A percentile compares a stretch with the other conserved stretches of the same genome.
phyloP scores from a whole-genome alignment of 2,797 vertebrate species.

The Aplochiton taeniatus region DNA sequence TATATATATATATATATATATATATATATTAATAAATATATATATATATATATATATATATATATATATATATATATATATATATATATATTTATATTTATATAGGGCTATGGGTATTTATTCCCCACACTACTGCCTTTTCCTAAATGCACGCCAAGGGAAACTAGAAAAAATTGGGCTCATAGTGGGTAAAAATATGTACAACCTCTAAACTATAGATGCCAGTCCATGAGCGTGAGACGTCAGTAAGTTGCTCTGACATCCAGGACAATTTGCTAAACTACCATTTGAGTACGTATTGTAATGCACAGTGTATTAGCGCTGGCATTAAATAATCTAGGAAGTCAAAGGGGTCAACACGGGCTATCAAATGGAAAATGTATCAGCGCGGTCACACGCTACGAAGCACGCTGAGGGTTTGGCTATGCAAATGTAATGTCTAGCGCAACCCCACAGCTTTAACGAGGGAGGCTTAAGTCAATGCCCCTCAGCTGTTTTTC shows the following conservation, averaged over 20 bases:
- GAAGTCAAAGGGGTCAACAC: conserved; percentile 27
- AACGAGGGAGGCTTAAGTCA: conserved; percentile 18
- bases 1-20: too few relatives aligned
- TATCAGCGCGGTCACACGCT: conserved; percentile 7
- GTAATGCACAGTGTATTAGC: background rate
- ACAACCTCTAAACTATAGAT: background rate
- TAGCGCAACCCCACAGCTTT: conserved; percentile 10
- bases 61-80: too few relatives aligned
- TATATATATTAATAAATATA: too few relatives aligned
- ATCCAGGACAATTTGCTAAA: background rate
- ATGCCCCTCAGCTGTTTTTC: conserved; percentile 20
- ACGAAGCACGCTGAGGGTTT: conserved; percentile 5
- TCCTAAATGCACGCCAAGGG: conserved; percentile 29
- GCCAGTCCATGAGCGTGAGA: conserved; percentile 8
- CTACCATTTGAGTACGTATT: conserved; percentile 1
- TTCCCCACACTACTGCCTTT: conserved; percentile 40
- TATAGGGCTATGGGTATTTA: conserved; percentile 13
- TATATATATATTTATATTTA: too few relatives aligned
- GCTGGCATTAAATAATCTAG: conserved; percentile 20
- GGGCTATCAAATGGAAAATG: conserved; percentile 12
- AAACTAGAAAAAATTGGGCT: conserved; percentile 44
- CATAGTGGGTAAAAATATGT: conserved; percentile 26
- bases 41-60: too few relatives aligned
- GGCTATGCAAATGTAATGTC: conserved; percentile 24
- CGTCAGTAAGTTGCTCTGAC: background rate